Evolutionary conservation across 2,888 invertebrate species (phyloP).

Genomic region (Spilarctia lutea): DNA sequence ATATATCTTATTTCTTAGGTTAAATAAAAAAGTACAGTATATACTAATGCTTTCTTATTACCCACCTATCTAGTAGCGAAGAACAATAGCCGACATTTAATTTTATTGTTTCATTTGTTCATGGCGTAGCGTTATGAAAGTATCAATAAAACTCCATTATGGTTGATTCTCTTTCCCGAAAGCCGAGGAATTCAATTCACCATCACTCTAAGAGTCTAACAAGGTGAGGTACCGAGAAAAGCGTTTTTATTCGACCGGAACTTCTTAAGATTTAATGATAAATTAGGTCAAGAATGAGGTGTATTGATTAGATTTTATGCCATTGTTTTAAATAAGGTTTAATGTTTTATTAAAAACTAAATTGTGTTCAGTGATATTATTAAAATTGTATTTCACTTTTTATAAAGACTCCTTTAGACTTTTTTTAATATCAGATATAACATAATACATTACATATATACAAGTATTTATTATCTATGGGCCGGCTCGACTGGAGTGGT

Average conservation of each 20-base stretch:
- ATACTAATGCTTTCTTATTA: background rate
- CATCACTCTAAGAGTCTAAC: constrained; percentile 52
- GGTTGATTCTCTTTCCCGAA: constrained; percentile 52
- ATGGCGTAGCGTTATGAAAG: constrained; percentile 39
- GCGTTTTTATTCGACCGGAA: constrained; percentile 21
- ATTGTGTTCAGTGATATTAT: no score
- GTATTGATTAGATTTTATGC: background rate
- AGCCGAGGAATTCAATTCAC: constrained; percentile 57
- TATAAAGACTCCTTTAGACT: no score
- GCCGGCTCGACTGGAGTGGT: no score
- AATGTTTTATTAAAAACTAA: no score
- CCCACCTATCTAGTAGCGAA: background rate
- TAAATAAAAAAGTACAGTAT: no score
- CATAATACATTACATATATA: no score
- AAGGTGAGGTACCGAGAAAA: constrained; percentile 51
- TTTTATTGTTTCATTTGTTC: constrained; percentile 9
- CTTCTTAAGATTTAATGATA: background rate
- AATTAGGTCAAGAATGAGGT: background rate
- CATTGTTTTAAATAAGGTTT: no score
- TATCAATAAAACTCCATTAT: constrained; percentile 55
- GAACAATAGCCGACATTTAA: constrained; percentile 1
- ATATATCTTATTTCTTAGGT: no score
- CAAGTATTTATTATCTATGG: no score
- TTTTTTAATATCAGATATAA: no score
- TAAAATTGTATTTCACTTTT: no score